These are phyloP conservation scores for Scomberomorus guttatus DNA, from an alignment of 2,797 vertebrate genomes.

Conservation along the genomic window DNA sequence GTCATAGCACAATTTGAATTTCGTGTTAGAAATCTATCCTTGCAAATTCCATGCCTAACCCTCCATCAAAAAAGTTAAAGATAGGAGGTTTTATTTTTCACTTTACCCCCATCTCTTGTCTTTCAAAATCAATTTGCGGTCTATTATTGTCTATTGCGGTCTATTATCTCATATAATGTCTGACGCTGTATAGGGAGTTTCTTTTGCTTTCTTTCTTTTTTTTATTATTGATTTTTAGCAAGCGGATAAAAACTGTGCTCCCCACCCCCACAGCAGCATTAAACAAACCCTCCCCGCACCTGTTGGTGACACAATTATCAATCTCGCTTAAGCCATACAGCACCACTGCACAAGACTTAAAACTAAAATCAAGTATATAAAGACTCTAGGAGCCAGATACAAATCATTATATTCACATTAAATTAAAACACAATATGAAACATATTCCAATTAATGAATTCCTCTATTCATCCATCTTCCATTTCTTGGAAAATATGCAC, in stretches of 20 bases:
- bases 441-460: neutral
- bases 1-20: neutral
- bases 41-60: neutral
- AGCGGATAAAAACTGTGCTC: too few relatives aligned
- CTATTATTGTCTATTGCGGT: neutral
- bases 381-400: too few relatives aligned
- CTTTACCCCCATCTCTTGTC: neutral
- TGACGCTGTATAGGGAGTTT: too few relatives aligned
- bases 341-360: too few relatives aligned
- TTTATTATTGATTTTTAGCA: too few relatives aligned
- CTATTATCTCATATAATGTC: too few relatives aligned
- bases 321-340: neutral
- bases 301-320: neutral
- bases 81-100: neutral
- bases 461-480: neutral
- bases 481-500: conserved; percentile 1
- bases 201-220: too few relatives aligned
- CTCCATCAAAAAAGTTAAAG: neutral
- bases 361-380: too few relatives aligned
- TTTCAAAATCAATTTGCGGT: neutral
- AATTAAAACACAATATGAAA: neutral
- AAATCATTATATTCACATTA: too few relatives aligned
- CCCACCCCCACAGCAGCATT: too few relatives aligned
- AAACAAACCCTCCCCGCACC: too few relatives aligned
- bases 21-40: neutral